Conservation (phyloP, 1,140 invertebrate genomes). For the Drosophila orosa region DNA sequence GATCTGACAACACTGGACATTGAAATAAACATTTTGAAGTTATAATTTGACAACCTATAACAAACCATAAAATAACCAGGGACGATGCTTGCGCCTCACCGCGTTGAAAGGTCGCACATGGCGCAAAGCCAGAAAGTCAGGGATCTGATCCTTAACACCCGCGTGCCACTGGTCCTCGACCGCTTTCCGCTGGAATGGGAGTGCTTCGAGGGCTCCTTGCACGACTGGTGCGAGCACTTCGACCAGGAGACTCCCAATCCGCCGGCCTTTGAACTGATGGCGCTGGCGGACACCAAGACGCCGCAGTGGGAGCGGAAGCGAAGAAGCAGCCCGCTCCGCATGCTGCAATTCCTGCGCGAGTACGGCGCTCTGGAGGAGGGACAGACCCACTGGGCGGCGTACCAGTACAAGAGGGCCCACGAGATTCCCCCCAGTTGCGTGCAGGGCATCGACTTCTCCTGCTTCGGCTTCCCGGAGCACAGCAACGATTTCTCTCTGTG, state of each 20-base stretch:
- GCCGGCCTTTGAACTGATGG: conserved; percentile 84
- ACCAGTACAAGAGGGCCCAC: conserved; percentile 85
- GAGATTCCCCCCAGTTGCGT: conserved; percentile 55
- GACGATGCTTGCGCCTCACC: no score
- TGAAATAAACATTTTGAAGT: neutral
- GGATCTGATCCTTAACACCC: conserved; percentile 72
- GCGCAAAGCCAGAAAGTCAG: conserved; percentile 33
- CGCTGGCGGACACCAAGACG: conserved; percentile 84
- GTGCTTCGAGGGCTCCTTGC: conserved; percentile 69
- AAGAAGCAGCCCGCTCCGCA: conserved; percentile 85
- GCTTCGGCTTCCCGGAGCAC: conserved; percentile 89
- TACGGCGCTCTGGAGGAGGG: conserved; percentile 61
- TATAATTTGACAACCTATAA: neutral
- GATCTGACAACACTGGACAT: no score
- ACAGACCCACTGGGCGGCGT: conserved; percentile 85
- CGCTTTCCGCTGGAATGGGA: conserved; percentile 68
- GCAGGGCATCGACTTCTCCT: conserved; percentile 67
- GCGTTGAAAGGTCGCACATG: conserved; percentile 4
- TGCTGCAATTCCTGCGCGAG: conserved; percentile 86
- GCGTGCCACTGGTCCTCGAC: conserved; percentile 61
- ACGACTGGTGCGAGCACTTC: conserved; percentile 85
- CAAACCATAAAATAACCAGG: neutral
- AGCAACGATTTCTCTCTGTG: conserved; percentile 93
- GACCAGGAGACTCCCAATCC: conserved; percentile 67
- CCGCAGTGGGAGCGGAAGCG: conserved; percentile 92